Percentiles rank a stretch among this genome's conserved stretches.
These are phyloP conservation scores for Orycteropus afer DNA, from an alignment of 2,113 vertebrate species.

Conservation along the genomic window DNA sequence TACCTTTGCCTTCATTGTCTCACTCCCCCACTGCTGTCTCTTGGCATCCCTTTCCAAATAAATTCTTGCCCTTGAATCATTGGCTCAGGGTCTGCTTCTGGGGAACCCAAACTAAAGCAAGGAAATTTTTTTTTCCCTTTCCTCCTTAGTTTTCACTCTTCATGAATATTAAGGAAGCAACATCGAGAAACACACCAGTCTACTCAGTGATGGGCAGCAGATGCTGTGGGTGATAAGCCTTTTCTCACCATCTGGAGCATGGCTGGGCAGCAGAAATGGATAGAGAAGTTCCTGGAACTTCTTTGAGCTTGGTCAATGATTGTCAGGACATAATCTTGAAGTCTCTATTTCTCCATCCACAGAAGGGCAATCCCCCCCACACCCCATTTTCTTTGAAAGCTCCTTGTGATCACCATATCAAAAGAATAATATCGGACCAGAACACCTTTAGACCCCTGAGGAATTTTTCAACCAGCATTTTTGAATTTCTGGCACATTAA, in stretches of 20 bases:
- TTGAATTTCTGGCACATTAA: constrained; percentile 2
- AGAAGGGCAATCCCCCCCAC: not conserved
- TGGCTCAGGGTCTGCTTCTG: not conserved
- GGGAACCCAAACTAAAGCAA: not conserved
- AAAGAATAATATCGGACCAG: not conserved
- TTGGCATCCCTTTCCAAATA: not conserved
- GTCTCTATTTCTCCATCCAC: not conserved
- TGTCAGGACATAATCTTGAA: not conserved
- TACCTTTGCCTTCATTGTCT: no score
- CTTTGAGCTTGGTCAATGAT: not conserved
- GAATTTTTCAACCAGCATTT: not conserved
- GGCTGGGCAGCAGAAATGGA: not conserved
- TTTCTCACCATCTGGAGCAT: not conserved
- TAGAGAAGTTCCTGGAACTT: not conserved
- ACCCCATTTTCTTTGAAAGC: not conserved
- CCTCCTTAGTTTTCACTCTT: not conserved
- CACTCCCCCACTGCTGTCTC: not conserved
- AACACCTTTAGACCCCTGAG: constrained; percentile 35
- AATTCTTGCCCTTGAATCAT: not conserved
- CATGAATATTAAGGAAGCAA: not conserved
- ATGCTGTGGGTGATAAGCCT: not conserved
- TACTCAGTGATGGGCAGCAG: rapidly evolving
- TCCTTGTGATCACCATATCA: not conserved
- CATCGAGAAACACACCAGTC: not conserved
- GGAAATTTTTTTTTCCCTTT: not conserved